phyloP scores from a whole-genome alignment of 2,113 vertebrate genomes.

The Noctilio leporinus region DNA sequence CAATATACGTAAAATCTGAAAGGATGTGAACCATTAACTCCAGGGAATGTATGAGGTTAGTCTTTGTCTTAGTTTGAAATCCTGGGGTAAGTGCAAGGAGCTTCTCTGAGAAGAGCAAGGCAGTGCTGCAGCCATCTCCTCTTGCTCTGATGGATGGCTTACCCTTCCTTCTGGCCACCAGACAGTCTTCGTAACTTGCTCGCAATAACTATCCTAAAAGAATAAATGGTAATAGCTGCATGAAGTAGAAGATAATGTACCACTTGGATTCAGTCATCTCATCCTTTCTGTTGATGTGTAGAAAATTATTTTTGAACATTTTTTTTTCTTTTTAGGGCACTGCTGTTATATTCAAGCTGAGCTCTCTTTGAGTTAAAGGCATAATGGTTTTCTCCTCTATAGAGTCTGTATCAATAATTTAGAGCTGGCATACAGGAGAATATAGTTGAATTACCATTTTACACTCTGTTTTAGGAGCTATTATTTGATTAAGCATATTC shows the following conservation, averaged over 20 bases:
- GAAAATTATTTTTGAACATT: neutral
- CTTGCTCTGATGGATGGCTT: neutral
- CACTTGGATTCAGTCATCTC: neutral
- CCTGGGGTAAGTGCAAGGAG: neutral
- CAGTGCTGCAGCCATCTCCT: neutral
- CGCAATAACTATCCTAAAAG: neutral
- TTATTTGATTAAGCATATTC: constrained; percentile 2
- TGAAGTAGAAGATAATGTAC: neutral
- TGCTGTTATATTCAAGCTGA: neutral
- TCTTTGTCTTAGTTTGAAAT: neutral
- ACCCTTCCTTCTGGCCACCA: neutral
- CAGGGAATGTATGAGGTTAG: neutral
- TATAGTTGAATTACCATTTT: neutral
- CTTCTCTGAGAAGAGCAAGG: neutral
- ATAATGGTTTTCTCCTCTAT: neutral
- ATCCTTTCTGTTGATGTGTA: neutral
- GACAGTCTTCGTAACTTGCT: neutral
- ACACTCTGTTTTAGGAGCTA: neutral
- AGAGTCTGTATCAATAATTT: neutral
- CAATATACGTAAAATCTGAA: neutral
- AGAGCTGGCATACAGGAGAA: neutral
- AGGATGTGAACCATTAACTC: neutral
- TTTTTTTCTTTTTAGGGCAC: neutral
- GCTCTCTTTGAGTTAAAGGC: neutral
- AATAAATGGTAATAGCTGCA: neutral